These are phyloP conservation scores for Sorex fumeus DNA, from an alignment of 2,113 vertebrate species.

Conservation along the genomic window DNA sequence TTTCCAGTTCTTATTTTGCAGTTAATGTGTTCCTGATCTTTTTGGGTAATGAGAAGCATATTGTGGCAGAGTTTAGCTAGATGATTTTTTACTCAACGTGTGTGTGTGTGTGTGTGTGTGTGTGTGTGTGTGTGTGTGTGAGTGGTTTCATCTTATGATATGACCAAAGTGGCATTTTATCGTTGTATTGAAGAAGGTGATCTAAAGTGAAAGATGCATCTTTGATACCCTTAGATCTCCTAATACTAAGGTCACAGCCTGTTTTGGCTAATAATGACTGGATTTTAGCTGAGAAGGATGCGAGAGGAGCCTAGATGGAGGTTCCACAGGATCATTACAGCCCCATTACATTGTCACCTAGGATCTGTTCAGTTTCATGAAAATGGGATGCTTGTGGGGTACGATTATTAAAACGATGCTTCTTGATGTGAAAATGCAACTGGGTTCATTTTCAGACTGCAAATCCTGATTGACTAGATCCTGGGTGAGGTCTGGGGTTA, in stretches of 20 bases:
- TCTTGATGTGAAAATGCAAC: neutral
- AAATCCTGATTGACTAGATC: neutral
- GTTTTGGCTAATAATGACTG: neutral
- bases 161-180: neutral
- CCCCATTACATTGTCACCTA: neutral
- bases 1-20: slow-evolving; percentile 17
- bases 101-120: neutral
- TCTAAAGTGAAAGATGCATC: neutral
- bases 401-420: neutral
- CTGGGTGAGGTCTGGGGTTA: neutral
- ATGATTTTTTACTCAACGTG: neutral
- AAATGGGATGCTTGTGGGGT: neutral
- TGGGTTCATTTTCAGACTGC: neutral
- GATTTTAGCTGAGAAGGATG: neutral
- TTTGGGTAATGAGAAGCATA: neutral
- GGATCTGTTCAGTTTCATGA: neutral
- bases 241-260: neutral
- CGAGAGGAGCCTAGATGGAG: neutral
- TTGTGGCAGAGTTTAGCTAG: neutral
- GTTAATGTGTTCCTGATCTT: slow-evolving; percentile 29
- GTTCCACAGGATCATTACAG: neutral
- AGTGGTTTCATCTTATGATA: neutral
- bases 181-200: neutral
- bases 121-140: neutral
- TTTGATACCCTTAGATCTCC: neutral